Conservation (phyloP, 2,113 vertebrate species). For the Sterna hirundo region DNA sequence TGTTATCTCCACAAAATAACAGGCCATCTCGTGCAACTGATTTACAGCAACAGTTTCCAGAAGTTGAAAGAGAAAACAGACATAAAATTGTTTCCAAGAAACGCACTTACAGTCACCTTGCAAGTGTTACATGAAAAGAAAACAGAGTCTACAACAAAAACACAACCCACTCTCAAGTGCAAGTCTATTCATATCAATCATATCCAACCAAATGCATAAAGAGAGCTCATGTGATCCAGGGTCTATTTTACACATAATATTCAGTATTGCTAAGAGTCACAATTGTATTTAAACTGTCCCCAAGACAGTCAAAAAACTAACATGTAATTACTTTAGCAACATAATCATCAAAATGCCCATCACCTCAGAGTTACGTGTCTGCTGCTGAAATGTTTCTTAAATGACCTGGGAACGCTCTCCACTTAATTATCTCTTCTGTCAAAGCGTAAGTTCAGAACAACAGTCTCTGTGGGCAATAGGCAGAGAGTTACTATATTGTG, state of each 20-base stretch:
- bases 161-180: neutral
- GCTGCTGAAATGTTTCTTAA: neutral
- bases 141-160: neutral
- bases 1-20: neutral
- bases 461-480: neutral
- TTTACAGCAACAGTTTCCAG: neutral
- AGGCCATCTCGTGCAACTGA: neutral
- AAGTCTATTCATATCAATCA: neutral
- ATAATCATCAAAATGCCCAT: neutral
- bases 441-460: neutral
- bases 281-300: neutral
- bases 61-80: neutral
- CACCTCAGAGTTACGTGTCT: neutral
- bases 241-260: neutral
- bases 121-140: neutral
- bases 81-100: neutral
- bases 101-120: neutral
- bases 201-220: neutral
- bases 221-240: neutral
- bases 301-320: neutral
- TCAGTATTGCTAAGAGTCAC: neutral
- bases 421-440: neutral
- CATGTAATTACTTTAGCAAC: neutral
- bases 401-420: neutral
- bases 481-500: neutral